Conservation (phyloP, 2,797 vertebrate genomes). For the Tympanoctomys barrerae region DNA sequence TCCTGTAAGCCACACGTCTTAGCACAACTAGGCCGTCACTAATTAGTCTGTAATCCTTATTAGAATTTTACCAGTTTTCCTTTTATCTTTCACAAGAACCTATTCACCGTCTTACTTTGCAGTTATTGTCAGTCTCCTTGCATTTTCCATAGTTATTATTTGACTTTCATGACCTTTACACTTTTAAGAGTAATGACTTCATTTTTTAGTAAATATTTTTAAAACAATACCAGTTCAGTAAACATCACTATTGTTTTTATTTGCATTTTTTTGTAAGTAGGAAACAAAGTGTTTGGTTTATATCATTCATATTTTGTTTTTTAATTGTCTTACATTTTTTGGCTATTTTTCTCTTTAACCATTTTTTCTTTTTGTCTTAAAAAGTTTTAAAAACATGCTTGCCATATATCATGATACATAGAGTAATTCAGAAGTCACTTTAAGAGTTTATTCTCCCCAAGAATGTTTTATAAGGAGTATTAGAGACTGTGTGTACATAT, state of each 20-base stretch:
- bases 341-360: constrained; percentile 18
- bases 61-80: constrained; percentile 32
- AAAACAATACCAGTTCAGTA: constrained; percentile 7
- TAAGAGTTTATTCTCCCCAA: neutral
- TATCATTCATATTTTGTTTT: constrained; percentile 37
- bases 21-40: neutral
- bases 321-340: constrained; percentile 18
- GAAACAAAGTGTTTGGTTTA: neutral
- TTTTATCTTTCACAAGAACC: neutral
- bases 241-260: constrained; percentile 19
- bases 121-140: constrained; percentile 20
- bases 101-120: neutral
- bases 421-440: constrained; percentile 33
- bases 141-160: constrained; percentile 8
- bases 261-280: constrained; percentile 58
- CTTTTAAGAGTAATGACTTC: neutral
- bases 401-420: neutral
- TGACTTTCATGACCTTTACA: neutral
- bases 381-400: constrained; percentile 46
- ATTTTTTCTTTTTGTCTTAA: constrained; percentile 53
- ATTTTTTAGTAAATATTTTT: constrained; percentile 38
- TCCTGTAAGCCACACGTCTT: neutral
- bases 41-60: neutral
- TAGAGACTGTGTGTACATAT: neutral
- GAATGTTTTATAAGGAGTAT: constrained; percentile 1